Evolutionary conservation across 1,140 invertebrate species (phyloP), one percentile per base, ranked within the genome.

Genomic region (Aplysia californica): DNA sequence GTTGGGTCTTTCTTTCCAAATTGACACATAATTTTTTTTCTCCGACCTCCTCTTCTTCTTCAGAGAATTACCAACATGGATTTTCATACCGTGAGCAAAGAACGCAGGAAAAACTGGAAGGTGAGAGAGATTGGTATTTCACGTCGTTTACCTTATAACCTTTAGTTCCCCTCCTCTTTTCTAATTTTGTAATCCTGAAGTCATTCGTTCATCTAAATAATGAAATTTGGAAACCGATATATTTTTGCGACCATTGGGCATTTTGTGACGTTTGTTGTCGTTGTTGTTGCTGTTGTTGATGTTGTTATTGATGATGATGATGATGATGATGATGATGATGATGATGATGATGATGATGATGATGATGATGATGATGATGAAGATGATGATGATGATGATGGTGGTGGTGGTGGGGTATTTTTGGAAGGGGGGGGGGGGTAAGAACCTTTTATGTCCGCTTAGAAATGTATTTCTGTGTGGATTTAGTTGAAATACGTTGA

Each of bases 61-160:
- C 69, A 77, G 76, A 77, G 29, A 66, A 41, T 78, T 2, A 58
- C 80, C 4, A 33, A 80, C 35, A 80, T 64, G 31, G 78, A 80
- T 35, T 39, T 61, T 15, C 68, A 75, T 1, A 66, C n/a, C 3
- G 35, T 80, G 1, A 77, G 50, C 31, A 71, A 67, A 55, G 67
- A 79, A 35, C 74, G 69, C 58, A 44, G 79, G 35, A 74, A 74
- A n/a, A 55, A 68, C 44, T 81, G 80, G 80, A 76, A 76, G 73
- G 80, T 81, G 64, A 76, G 39, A 23, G n/a, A n/a, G n/a, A n/a
- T n/a, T n/a, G n/a, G n/a, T n/a, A n/a, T n/a, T n/a, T n/a, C n/a
- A n/a, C n/a, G n/a, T n/a, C 3, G 56, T 58, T 26, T 29, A 15
- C 5, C 56, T 10, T 15, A 58, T 20, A 55, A n/a, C n/a, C n/a